phyloP scores from a whole-genome alignment of 2,888 invertebrate genomes.

The Acleris literana region DNA sequence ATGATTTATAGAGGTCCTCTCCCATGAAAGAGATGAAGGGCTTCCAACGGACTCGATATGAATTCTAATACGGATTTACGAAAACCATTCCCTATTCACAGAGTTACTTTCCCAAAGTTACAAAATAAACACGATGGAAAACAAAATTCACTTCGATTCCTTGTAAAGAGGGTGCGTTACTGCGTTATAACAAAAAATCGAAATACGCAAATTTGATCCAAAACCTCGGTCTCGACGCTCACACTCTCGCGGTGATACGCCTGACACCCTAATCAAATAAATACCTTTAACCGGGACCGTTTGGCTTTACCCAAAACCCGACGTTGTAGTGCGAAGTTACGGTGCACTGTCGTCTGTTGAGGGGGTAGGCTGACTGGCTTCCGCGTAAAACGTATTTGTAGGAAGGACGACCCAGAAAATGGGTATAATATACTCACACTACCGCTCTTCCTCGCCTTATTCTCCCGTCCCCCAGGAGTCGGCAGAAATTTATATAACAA shows the following conservation, averaged over 20 bases:
- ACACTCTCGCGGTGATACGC: constrained; percentile 81
- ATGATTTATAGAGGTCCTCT: constrained; percentile 73
- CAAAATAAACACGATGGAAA: constrained; percentile 37
- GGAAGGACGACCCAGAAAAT: constrained; percentile 84
- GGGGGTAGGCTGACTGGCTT: constrained; percentile 69
- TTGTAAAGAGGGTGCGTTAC: constrained; percentile 52
- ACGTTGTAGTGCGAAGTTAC: constrained; percentile 50
- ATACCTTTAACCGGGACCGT: constrained; percentile 79
- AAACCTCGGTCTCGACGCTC: constrained; percentile 77
- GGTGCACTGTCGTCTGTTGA: constrained; percentile 50
- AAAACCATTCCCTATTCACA: constrained; percentile 46
- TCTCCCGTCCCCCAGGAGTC: constrained; percentile 80
- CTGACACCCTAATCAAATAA: constrained; percentile 84
- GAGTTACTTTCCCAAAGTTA: constrained; percentile 15
- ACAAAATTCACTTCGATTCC: constrained; percentile 62
- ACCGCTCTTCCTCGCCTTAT: constrained; percentile 75
- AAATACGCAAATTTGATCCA: constrained; percentile 81
- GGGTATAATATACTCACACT: constrained; percentile 84
- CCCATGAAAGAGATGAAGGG: constrained; percentile 71
- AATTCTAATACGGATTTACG: constrained; percentile 69
- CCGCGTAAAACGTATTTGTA: constrained; percentile 84
- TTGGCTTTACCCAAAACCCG: constrained; percentile 44
- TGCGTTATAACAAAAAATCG: constrained; percentile 66
- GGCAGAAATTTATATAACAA: constrained; percentile 83
- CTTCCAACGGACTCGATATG: constrained; percentile 68